phyloP scores from a whole-genome alignment of 2,113 vertebrate species.

The Mola mola region DNA sequence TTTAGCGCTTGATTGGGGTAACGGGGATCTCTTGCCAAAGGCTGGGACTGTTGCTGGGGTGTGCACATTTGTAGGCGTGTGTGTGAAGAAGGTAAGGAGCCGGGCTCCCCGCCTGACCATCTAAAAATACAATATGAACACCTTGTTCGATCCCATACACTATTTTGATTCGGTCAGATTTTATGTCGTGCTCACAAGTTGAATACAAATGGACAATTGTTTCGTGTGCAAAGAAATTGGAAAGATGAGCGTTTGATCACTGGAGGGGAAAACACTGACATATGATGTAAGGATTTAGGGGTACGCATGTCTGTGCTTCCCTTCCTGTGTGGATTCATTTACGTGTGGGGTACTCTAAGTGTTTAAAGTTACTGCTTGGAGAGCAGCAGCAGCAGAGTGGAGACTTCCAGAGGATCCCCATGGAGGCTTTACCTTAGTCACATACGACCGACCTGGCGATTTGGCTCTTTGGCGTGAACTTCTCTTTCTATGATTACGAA shows the following conservation, averaged over 20 bases:
- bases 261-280: neutral
- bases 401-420: neutral
- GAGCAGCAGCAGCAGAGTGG: too few species aligned
- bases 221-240: neutral
- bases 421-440: neutral
- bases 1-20: conserved; percentile 71
- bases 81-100: conserved; percentile 13
- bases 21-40: conserved; percentile 70
- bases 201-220: neutral
- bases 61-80: conserved; percentile 13
- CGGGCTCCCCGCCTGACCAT: conserved; percentile 49
- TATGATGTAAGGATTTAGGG: neutral
- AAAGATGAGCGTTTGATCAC: neutral
- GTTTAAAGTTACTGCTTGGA: neutral
- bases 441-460: neutral
- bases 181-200: neutral
- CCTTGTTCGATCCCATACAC: conserved; percentile 45
- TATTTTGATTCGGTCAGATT: conserved; percentile 11
- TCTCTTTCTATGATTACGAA: neutral
- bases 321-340: conserved; percentile 5
- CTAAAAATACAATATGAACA: conserved; percentile 68
- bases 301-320: neutral
- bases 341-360: neutral
- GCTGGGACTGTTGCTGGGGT: conserved; percentile 20
- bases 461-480: neutral